These are phyloP conservation scores for Cinara cedri DNA, from an alignment of 2,888 invertebrate species.

Conservation along the genomic window DNA sequence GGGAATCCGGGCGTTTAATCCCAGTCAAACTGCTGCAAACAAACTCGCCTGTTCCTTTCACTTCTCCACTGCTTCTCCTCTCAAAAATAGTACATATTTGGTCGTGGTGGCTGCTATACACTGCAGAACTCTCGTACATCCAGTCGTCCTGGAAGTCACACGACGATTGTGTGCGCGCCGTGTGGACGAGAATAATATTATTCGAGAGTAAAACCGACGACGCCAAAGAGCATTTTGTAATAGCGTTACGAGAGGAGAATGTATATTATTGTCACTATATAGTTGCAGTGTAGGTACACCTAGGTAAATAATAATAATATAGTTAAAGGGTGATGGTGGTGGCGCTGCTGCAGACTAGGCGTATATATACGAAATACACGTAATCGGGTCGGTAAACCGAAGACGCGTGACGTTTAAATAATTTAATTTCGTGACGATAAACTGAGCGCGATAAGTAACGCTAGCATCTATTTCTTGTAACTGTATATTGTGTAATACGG, in stretches of 20 bases:
- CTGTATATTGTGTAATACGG: not conserved
- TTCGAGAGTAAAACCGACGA: conserved; percentile 25
- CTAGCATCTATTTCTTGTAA: too few species aligned
- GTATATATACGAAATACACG: conserved; percentile 14
- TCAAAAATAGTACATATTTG: conserved; percentile 18
- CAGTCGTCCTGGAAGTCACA: conserved; percentile 3
- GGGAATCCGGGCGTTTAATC: conserved; percentile 32
- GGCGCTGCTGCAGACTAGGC: conserved; percentile 40
- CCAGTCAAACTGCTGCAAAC: conserved; percentile 3
- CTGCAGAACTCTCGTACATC: not conserved
- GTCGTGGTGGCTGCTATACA: not conserved
- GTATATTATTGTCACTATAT: not conserved
- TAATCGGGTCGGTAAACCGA: conserved; percentile 20
- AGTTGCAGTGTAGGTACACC: not conserved
- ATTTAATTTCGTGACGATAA: conserved; percentile 1
- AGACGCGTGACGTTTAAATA: conserved; percentile 18
- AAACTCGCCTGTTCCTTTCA: not conserved
- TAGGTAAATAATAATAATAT: too few species aligned
- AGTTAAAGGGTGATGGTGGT: too few species aligned
- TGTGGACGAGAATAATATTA: not conserved
- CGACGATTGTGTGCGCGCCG: not conserved
- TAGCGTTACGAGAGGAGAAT: not conserved
- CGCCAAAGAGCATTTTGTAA: conserved; percentile 12
- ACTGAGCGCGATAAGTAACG: not conserved
- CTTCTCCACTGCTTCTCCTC: too few species aligned